Evolutionary conservation across 1,140 invertebrate genomes (phyloP), one percentile per base, ranked within the genome.

Genomic region (Notospermus geniculatus): DNA sequence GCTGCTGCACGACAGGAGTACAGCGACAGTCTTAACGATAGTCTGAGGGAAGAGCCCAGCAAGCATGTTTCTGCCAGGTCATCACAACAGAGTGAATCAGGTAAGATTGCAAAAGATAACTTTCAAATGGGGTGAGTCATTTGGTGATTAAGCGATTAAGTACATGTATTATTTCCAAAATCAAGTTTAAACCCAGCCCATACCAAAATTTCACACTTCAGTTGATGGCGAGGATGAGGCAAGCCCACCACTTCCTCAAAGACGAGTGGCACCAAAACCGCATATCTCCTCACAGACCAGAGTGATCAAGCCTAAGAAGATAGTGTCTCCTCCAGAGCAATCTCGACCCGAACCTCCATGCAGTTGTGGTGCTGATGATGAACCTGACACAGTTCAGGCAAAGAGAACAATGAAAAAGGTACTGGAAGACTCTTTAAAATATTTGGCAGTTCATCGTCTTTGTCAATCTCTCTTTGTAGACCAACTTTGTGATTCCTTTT

Each of bases 381-480:
- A 36, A 36, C 32, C 32, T n/a, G n/a, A n/a, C 32, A 4, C 32
- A 36, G 15, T 22, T 9, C 22, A 55, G 2, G 7, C 28, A 29
- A n/a, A n/a, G 28, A 55, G 13, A 29, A 29, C 22, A 5, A 9
- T 9, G 9, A 36, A 32, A 55, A 43, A 43, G 17, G n/a, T 54
- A 32, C 13, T 57, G 23, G 30, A 62, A 60, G 28, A 57, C 29
- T 41, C 60, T 50, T 64, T 41, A 7, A 4, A 7, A 23, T 22
- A 23, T 25, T 22, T 7, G 46, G 25, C 9, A 50, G 5, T 27
- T 50, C n/a, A 50, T 50, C 4, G 46, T 5, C 46, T 22, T 50
- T 50, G 25, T 50, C 19, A 22, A 50, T 50, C 19, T 22, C n/a
- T 19, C 5, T 7, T 7, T 50, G n/a, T 9, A 50, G 25, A 27